phyloP scores from a whole-genome alignment of 2,888 invertebrate genomes.

The Caenorhabditis afra region DNA sequence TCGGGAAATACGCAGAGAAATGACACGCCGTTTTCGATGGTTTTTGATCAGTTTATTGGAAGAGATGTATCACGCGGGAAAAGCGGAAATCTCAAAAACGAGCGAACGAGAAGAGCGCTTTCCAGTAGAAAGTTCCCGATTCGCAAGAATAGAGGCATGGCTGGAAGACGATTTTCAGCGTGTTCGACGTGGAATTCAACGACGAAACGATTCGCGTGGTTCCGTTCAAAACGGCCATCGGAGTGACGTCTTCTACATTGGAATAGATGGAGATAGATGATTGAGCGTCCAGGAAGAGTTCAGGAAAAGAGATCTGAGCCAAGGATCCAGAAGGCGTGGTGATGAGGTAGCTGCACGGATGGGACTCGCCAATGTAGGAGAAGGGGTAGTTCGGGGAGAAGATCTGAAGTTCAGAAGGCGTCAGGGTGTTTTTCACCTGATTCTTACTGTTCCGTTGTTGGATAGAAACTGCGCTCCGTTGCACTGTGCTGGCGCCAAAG shows the following conservation, averaged over 20 bases:
- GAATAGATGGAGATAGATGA: slow-evolving; percentile 1
- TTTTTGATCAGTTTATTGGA: too few relatives aligned
- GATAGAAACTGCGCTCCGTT: not conserved
- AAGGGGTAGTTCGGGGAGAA: slow-evolving; percentile 32
- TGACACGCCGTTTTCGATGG: too few relatives aligned
- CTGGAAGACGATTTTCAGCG: slow-evolving; percentile 23
- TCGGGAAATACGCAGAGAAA: slow-evolving; percentile 18
- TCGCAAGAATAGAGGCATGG: not conserved
- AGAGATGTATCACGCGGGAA: too few relatives aligned
- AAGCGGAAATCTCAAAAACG: too few relatives aligned
- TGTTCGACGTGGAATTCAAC: slow-evolving; percentile 30
- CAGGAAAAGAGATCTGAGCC: slow-evolving; percentile 17
- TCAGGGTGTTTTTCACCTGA: not conserved
- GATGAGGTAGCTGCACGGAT: slow-evolving; percentile 31
- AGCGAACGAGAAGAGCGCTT: too few relatives aligned
- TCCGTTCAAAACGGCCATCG: not conserved
- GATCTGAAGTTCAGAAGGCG: slow-evolving; percentile 1
- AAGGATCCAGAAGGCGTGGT: slow-evolving; percentile 11
- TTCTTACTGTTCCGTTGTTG: slow-evolving; percentile 17
- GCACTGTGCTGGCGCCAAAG: slow-evolving; percentile 17
- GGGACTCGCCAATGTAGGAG: slow-evolving; percentile 4
- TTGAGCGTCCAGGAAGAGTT: slow-evolving; percentile 7
- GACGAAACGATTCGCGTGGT: not conserved
- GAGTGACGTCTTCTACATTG: slow-evolving; percentile 8
- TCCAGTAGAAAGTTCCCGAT: too few relatives aligned